Evolutionary conservation across 2,113 vertebrate genomes (phyloP).

Genomic region (Chloropsis cyanopogon): DNA sequence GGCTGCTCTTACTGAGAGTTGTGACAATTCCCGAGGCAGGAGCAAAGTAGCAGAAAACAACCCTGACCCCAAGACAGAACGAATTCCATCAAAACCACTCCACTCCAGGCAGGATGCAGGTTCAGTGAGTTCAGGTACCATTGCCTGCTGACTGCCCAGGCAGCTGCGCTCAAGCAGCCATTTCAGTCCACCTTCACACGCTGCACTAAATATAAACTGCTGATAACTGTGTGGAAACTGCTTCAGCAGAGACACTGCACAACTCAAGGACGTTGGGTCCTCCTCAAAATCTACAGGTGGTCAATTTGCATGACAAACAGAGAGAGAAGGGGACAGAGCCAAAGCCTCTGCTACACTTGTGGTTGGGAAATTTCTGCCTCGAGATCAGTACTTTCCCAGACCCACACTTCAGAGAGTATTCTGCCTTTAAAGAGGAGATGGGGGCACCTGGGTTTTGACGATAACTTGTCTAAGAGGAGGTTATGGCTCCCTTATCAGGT

Average conservation of each 20-base stretch:
- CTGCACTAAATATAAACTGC: constrained; percentile 29
- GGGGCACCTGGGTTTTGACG: not conserved
- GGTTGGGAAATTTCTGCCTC: not conserved
- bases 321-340: not conserved
- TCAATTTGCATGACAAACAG: not conserved
- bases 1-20: not conserved
- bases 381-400: not conserved
- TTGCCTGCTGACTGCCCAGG: not conserved
- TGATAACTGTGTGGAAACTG: not conserved
- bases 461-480: not conserved
- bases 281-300: not conserved
- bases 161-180: not conserved
- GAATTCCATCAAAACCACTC: not conserved
- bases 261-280: not conserved
- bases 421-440: not conserved
- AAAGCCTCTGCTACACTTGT: not conserved
- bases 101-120: not conserved
- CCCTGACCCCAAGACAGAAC: not conserved
- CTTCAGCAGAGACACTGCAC: not conserved
- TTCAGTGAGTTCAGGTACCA: not conserved
- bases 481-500: not conserved
- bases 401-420: not conserved
- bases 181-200: not conserved
- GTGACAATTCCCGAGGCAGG: not conserved
- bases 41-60: not conserved